Percentiles rank a stretch among this genome's conserved stretches.
phyloP scores from a whole-genome alignment of 2,113 vertebrate genomes.

The Aleadryas rufinucha region DNA sequence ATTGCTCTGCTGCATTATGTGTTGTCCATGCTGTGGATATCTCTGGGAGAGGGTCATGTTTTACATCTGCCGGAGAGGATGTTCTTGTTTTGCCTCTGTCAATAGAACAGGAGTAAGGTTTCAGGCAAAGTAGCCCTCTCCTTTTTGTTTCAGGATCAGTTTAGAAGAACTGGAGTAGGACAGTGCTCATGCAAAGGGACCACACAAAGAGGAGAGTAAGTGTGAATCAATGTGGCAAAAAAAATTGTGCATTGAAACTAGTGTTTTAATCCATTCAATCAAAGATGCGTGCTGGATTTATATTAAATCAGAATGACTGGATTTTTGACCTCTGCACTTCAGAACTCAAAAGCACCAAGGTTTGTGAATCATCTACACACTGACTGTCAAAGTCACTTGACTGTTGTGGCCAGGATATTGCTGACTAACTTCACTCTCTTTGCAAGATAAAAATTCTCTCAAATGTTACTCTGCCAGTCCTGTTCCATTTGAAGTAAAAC shows the following conservation, averaged over 20 bases:
- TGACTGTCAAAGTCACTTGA: background rate
- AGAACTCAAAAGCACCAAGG: background rate
- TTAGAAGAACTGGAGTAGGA: background rate
- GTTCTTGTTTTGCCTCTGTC: background rate
- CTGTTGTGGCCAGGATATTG: background rate
- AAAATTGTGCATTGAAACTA: background rate
- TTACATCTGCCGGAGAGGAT: no score
- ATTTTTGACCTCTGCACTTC: background rate
- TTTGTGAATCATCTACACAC: background rate
- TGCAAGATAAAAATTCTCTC: background rate
- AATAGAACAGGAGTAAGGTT: background rate
- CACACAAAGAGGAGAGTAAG: accelerated
- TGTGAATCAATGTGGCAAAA: background rate
- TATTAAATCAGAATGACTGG: background rate
- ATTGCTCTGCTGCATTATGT: accelerated
- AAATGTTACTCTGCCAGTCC: background rate
- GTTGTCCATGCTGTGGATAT: accelerated
- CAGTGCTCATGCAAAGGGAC: background rate
- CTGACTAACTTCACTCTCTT: background rate
- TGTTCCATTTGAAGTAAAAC: background rate
- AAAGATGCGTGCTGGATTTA: background rate
- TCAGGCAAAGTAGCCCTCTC: background rate
- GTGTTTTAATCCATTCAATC: background rate
- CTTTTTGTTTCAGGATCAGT: background rate
- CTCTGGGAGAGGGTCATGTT: accelerated